Evolutionary conservation across 2,797 vertebrate genomes (phyloP), one percentile per base, ranked within the genome.

Genomic region (Caiman crocodilus): DNA sequence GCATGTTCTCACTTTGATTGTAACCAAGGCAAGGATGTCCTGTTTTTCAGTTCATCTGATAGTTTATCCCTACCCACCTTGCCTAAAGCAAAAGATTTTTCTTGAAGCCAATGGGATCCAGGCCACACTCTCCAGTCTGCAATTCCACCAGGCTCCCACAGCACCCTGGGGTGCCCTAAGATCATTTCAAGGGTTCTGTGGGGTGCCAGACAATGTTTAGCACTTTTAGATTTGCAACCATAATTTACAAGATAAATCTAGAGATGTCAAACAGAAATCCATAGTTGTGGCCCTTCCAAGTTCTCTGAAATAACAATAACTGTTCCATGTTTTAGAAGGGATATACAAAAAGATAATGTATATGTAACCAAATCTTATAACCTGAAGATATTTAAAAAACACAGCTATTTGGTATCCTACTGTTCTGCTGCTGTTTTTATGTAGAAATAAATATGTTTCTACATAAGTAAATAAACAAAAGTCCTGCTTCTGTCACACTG

Each of bases 61-160:
- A 26, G 25, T 16, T 65, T 71, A 76, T 9, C 84, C 14, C n/a
- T 55, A 65, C 9, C 28, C 20, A 64, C 8, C 35, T 56, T 59
- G 8, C 28, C 60, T 50, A 75, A 13, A 14, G 30, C 89, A 94
- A 87, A 14, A 61, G 88, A 91, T 30, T 17, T 63, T 85, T 6
- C n/a, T 67, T 28, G 14, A 85, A 10, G 73, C 1, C 16, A 89
- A 79, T 88, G 91, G 78, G 1, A 2, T 30, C 76, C 20, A 20
- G 9, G 67, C 28, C 4, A 9, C n/a, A 25, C 80, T 69, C 13
- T 59, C 7, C 78, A 0, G 12, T 1, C 1, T 21, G 76, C 42
- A 50, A 50, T 50, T 50, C 42, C 9, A 50, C 42, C 42, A 50
- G 42, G 42, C 10, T 50, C 42, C 42, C 42, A 42, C 42, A 42